Conservation (phyloP, 2,113 vertebrate species). For the Electrona antarctica region DNA sequence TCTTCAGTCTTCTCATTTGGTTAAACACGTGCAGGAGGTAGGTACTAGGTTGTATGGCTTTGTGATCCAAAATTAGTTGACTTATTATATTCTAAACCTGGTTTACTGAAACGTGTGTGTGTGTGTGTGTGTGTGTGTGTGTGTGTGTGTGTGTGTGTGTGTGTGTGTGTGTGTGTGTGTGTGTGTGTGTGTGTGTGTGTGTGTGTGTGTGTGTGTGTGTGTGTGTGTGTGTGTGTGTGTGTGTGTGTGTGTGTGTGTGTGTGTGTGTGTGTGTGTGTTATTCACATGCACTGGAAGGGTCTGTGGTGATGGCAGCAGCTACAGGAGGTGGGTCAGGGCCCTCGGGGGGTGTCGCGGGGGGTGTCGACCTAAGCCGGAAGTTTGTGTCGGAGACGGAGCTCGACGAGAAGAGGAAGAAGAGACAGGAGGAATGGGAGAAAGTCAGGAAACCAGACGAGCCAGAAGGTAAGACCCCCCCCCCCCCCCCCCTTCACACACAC, state of each 20-base stretch:
- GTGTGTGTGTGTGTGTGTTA: constrained; percentile 20
- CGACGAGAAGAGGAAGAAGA: constrained; percentile 90
- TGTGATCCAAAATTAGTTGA: background rate
- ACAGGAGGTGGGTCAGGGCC: constrained; percentile 72
- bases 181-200: too few species aligned
- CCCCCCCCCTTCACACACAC: too few species aligned
- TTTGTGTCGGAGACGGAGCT: constrained; percentile 94
- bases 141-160: constrained; percentile 9
- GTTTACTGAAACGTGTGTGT: background rate
- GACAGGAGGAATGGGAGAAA: constrained; percentile 98
- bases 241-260: constrained; percentile 5
- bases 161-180: constrained; percentile 6
- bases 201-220: too few species aligned
- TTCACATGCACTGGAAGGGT: constrained; percentile 32
- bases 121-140: constrained; percentile 6
- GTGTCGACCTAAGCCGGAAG: constrained; percentile 89
- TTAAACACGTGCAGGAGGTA: background rate
- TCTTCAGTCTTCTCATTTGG: background rate
- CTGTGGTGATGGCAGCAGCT: constrained; percentile 66
- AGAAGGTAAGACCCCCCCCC: constrained; percentile 77
- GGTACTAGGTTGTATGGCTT: background rate
- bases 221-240: constrained; percentile 5
- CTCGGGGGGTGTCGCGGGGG: constrained; percentile 77
- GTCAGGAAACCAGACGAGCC: constrained; percentile 96
- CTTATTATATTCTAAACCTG: too few species aligned